Conservation (phyloP, 1,140 invertebrate species). For the Platyscapa corneri region DNA sequence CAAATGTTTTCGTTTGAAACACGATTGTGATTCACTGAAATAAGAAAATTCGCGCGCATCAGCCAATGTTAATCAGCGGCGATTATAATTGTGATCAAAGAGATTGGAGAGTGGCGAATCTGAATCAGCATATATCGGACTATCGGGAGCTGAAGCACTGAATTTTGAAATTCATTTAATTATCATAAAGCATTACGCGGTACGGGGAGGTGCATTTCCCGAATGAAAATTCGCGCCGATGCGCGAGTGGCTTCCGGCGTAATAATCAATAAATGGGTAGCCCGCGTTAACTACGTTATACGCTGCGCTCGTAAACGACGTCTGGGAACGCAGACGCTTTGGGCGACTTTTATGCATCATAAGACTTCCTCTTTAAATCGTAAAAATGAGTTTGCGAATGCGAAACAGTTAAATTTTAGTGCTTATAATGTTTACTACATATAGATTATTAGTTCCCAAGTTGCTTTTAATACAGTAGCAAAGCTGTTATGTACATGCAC, state of each 20-base stretch:
- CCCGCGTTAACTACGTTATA: constrained; percentile 63
- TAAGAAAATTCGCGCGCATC: no score
- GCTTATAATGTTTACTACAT: constrained; percentile 9
- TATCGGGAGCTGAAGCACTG: no score
- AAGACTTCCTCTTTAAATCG: constrained; percentile 36
- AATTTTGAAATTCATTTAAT: constrained; percentile 45
- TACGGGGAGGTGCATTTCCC: neutral
- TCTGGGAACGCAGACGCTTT: constrained; percentile 63
- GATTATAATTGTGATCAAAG: no score
- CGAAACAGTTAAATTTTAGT: constrained; percentile 10
- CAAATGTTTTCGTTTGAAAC: no score
- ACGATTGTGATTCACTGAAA: no score
- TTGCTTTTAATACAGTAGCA: neutral
- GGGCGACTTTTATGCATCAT: constrained; percentile 21
- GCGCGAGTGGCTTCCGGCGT: constrained; percentile 55
- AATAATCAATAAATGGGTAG: constrained; percentile 70
- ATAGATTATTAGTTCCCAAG: constrained; percentile 3
- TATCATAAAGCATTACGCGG: constrained; percentile 39
- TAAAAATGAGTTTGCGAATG: constrained; percentile 25
- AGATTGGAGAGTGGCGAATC: no score
- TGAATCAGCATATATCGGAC: no score
- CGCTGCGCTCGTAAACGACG: constrained; percentile 61
- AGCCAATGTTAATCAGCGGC: no score
- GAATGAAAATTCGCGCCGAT: constrained; percentile 47
- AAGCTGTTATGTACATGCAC: neutral